Base-by-base conservation (phyloP, 2,113 vertebrate species). In the Dicaeum eximium region DNA sequence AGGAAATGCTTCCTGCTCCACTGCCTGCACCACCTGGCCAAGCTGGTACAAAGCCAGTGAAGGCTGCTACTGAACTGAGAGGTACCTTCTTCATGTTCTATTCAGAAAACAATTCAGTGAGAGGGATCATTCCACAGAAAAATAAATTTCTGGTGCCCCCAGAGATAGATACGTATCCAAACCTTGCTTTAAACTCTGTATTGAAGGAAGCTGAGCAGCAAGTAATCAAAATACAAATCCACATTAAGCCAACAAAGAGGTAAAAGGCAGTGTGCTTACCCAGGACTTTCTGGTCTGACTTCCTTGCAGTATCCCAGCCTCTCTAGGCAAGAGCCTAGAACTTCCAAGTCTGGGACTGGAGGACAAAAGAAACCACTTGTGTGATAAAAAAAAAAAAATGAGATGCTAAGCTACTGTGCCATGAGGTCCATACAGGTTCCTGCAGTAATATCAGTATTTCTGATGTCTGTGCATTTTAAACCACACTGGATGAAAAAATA, bases 361-460 rank as follows among this genome's bases (percentile, higher is more conserved):
- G 14, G 11, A 79, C 30, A 74, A 66, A 91, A 71, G 38, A 71
- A n/a, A 82, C 28, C 12, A 53, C 42, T 48, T 44, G 16, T 7
- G 7, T 31, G 18, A 6, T 14, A 22, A 45, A 40, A 6, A 15
- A 22, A 45, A 40, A 38, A 13, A 11, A 1, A 60, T 1, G 0
- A 47, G 10, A 33, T 79, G 21, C 30, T 78, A 47, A 54, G 53
- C 20, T 75, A 54, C 17, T 54, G n/a, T 57, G 15, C 10, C 45
- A 25, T 30, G 16, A 92, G 18, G 27, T 28, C 71, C n/a, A 24
- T 21, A 13, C 3, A 85, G 21, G 13, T 38, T 47, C n/a, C 35
- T 82, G 47, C 37, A 48, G 51, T 25, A 84, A 37, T 28, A 37
- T 47, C 56, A 53, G 19, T 58, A 38, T 42, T 88, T 78, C 74